Conservation (phyloP, 2,797 vertebrate genomes). For the Gouania willdenowi region DNA sequence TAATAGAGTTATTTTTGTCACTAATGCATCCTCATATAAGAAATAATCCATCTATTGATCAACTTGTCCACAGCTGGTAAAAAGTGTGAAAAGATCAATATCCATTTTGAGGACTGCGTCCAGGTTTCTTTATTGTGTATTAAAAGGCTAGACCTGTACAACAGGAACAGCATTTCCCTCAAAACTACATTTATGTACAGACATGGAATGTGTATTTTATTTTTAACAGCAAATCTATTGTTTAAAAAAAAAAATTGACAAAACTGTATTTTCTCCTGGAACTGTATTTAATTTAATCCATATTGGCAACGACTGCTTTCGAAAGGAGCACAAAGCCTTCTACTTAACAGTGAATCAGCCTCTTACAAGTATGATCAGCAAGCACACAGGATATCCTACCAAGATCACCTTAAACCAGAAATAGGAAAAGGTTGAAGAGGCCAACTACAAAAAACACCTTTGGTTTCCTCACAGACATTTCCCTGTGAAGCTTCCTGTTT, state of each 20-base stretch:
- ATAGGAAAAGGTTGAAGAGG: not conserved
- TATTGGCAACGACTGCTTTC: too few relatives aligned
- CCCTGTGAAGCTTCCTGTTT: not conserved
- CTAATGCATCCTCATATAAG: constrained; percentile 45
- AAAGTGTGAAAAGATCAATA: constrained; percentile 58
- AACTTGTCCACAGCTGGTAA: constrained; percentile 51
- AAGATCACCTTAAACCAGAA: not conserved
- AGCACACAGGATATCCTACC: constrained; percentile 26
- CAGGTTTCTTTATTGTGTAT: constrained; percentile 32
- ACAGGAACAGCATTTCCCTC: constrained; percentile 16
- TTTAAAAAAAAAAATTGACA: too few relatives aligned
- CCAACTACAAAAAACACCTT: not conserved
- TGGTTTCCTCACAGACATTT: constrained; percentile 1
- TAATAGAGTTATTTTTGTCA: constrained; percentile 37
- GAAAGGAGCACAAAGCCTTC: not conserved
- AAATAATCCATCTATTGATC: constrained; percentile 64
- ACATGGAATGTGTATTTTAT: too few relatives aligned
- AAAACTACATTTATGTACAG: too few relatives aligned
- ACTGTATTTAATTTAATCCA: too few relatives aligned
- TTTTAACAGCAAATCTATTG: too few relatives aligned
- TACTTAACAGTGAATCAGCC: not conserved
- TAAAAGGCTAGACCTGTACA: constrained; percentile 10
- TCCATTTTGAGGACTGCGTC: constrained; percentile 50
- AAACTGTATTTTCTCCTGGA: too few relatives aligned
- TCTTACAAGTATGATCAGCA: not conserved